Percentiles rank a stretch among this genome's conserved stretches.
Evolutionary conservation across 2,888 invertebrate genomes (phyloP).

Genomic region (Sinohyriopsis cumingii): DNA sequence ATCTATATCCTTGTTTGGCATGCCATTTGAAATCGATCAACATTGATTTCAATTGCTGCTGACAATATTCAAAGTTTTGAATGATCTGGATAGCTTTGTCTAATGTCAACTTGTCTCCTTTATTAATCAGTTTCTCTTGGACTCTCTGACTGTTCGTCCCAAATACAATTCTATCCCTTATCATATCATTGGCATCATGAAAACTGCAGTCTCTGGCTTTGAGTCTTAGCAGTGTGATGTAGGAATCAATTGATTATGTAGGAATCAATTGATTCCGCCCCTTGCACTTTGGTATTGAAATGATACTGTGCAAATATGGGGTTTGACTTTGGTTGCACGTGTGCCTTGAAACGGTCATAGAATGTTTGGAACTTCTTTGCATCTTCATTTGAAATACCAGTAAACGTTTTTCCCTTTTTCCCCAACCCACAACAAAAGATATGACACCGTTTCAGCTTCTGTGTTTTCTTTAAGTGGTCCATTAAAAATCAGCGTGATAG

Average conservation of each 20-base stretch:
- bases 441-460: too few species aligned
- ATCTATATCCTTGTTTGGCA: too few species aligned
- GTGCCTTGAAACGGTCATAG: too few species aligned
- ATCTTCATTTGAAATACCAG: too few species aligned
- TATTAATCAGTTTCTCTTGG: conserved; percentile 2
- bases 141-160: background rate
- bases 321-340: background rate
- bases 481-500: too few species aligned
- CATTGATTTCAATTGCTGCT: conserved; percentile 5
- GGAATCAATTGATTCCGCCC: too few species aligned
- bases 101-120: conserved; percentile 1
- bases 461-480: too few species aligned
- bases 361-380: too few species aligned
- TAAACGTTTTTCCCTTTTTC: too few species aligned
- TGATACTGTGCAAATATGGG: background rate
- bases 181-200: background rate
- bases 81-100: conserved; percentile 5
- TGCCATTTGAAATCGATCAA: too few species aligned
- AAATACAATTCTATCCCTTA: conserved; percentile 6
- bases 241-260: too few species aligned
- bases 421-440: background rate
- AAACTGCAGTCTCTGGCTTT: conserved; percentile 1
- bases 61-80: conserved; percentile 8
- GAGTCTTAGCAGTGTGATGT: too few species aligned
- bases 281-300: background rate